Conservation (phyloP, 2,888 invertebrate species). For the Drosophila affinis region DNA sequence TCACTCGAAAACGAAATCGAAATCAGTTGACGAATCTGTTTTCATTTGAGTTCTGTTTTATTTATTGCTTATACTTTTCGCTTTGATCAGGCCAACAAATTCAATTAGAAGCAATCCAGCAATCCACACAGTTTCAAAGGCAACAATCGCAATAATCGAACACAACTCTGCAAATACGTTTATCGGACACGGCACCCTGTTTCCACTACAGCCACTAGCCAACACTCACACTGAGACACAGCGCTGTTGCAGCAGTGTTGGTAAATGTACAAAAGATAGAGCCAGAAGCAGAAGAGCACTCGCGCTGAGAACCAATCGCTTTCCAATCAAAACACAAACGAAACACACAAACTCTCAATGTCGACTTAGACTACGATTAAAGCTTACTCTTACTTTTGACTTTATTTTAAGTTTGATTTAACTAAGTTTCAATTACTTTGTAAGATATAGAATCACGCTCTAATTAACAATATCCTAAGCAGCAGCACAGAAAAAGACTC, state of each 20-base stretch:
- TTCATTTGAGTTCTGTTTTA: constrained; percentile 19
- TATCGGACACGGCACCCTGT: constrained; percentile 56
- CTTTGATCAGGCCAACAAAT: constrained; percentile 26
- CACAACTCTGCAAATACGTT: constrained; percentile 64
- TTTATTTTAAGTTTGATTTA: background rate
- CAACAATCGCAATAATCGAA: constrained; percentile 38
- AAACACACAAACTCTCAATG: background rate
- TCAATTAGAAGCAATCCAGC: constrained; percentile 28
- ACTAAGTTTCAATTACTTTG: constrained; percentile 25
- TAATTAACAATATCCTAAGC: constrained; percentile 42
- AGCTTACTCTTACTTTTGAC: constrained; percentile 14
- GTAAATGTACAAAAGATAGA: constrained; percentile 61
- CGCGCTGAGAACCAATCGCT: constrained; percentile 40
- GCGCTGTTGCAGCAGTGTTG: constrained; percentile 43
- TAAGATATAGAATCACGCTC: constrained; percentile 40
- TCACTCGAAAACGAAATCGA: constrained; percentile 50
- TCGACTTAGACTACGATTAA: constrained; percentile 1
- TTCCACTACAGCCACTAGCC: constrained; percentile 43
- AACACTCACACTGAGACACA: constrained; percentile 33
- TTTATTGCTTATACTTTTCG: constrained; percentile 36
- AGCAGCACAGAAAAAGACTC: constrained; percentile 56
- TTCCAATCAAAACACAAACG: constrained; percentile 26
- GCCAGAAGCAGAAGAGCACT: constrained; percentile 53
- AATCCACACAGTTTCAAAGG: constrained; percentile 66
- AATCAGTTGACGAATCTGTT: constrained; percentile 61